These are phyloP conservation scores for Lates calcarifer DNA, from an alignment of 2,113 vertebrate genomes.

Conservation along the genomic window DNA sequence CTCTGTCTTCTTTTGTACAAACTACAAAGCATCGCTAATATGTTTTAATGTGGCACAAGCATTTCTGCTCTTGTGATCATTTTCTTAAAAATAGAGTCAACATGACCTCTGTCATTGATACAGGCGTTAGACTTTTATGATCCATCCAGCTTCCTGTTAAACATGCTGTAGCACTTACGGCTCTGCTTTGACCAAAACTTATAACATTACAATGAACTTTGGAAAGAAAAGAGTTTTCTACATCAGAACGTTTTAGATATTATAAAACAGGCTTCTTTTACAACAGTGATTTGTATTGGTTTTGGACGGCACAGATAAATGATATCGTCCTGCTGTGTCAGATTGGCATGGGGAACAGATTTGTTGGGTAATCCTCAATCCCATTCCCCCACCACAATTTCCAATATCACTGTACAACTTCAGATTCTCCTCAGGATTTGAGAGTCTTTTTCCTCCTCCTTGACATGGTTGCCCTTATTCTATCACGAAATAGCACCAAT, in stretches of 20 bases:
- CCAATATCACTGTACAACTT: conserved; percentile 41
- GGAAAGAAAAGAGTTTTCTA: neutral
- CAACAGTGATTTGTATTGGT: neutral
- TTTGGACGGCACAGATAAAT: neutral
- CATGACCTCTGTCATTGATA: neutral
- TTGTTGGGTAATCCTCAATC: conserved; percentile 3
- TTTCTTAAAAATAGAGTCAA: neutral
- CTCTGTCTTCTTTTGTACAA: neutral
- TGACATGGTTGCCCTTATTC: conserved; percentile 74
- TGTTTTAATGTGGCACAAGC: conserved; percentile 45
- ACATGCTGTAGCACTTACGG: neutral
- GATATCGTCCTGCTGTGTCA: neutral
- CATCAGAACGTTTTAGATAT: too few relatives aligned
- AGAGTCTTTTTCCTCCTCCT: conserved; percentile 44
- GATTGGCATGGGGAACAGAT: neutral
- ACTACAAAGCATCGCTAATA: conserved; percentile 62
- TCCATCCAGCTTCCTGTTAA: neutral
- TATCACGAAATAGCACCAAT: conserved; percentile 59
- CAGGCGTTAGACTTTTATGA: neutral
- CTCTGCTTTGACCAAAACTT: neutral
- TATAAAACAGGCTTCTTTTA: too few relatives aligned
- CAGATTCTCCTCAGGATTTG: conserved; percentile 36
- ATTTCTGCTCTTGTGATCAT: conserved; percentile 12
- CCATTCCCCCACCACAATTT: neutral
- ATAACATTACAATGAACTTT: neutral